Conservation (phyloP, 2,888 invertebrate genomes). For the Sinhomidia bicolor region DNA sequence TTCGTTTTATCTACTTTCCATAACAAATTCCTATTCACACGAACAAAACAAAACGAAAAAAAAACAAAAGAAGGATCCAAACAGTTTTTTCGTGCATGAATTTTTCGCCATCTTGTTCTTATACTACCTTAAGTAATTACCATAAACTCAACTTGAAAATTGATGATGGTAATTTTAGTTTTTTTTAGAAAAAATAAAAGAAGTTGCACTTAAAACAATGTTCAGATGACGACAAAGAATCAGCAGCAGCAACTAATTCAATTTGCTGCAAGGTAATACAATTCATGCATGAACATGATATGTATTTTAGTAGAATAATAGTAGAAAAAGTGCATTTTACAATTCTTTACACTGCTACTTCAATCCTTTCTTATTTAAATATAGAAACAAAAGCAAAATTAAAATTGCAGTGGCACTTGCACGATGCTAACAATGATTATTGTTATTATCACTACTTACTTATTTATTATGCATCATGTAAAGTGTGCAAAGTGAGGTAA, state of each 20-base stretch:
- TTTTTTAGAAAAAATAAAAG: no score
- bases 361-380: not conserved
- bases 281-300: no score
- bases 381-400: not conserved
- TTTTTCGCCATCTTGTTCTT: not conserved
- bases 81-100: not conserved
- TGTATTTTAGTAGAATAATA: not conserved
- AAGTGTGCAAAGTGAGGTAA: constrained; percentile 15
- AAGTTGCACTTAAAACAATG: no score
- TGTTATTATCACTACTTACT: not conserved
- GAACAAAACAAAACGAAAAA: not conserved
- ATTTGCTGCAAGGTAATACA: not conserved
- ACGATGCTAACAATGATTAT: not conserved
- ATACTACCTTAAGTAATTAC: no score
- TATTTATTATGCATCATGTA: constrained; percentile 4
- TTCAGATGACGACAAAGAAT: not conserved
- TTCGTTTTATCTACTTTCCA: no score
- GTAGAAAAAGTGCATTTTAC: not conserved
- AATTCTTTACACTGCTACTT: not conserved
- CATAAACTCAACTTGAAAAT: not conserved
- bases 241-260: not conserved
- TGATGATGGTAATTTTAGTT: no score
- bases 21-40: constrained; percentile 34
- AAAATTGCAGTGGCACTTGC: not conserved
- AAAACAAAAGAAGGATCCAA: no score